A percentile compares a stretch with the other conserved stretches of the same genome.
phyloP scores from a whole-genome alignment of 2,888 invertebrate genomes.

The Adelphocoris suturalis region DNA sequence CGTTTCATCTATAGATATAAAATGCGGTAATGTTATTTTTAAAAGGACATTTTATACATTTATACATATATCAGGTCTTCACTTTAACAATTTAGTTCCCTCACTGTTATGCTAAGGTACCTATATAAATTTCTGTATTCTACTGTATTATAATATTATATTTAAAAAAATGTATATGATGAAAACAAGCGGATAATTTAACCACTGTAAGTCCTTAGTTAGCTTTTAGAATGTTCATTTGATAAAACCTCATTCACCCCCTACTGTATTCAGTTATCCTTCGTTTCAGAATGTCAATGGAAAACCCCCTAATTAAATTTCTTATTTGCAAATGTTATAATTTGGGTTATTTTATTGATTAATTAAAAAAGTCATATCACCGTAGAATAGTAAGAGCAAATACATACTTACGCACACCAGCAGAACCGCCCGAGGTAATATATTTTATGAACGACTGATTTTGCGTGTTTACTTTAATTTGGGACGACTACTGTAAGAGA shows the following conservation, averaged over 20 bases:
- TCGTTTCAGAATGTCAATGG: background rate
- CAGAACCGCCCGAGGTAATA: background rate
- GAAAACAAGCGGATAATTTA: conserved; percentile 5
- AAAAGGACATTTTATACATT: conserved; percentile 51
- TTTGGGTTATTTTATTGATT: background rate
- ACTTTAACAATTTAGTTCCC: conserved; percentile 3
- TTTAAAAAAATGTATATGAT: conserved; percentile 2
- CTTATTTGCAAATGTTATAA: background rate
- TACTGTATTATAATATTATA: conserved; percentile 16
- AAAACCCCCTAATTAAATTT: background rate
- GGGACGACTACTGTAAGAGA: too few relatives aligned
- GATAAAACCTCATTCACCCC: background rate
- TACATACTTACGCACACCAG: background rate
- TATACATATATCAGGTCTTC: conserved; percentile 31
- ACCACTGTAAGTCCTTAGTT: conserved; percentile 62
- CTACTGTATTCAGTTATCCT: conserved; percentile 51
- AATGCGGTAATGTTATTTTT: conserved; percentile 56
- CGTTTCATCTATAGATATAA: conserved; percentile 43
- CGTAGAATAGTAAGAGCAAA: background rate
- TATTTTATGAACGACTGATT: background rate
- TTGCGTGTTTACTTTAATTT: background rate
- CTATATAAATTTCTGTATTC: conserved; percentile 42
- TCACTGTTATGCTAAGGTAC: background rate
- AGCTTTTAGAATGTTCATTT: conserved; percentile 37
- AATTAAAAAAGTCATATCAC: background rate